Conservation (phyloP, 30 jellyfish, hydroid and myxozoan species). For the Catostylus mosaicus region DNA sequence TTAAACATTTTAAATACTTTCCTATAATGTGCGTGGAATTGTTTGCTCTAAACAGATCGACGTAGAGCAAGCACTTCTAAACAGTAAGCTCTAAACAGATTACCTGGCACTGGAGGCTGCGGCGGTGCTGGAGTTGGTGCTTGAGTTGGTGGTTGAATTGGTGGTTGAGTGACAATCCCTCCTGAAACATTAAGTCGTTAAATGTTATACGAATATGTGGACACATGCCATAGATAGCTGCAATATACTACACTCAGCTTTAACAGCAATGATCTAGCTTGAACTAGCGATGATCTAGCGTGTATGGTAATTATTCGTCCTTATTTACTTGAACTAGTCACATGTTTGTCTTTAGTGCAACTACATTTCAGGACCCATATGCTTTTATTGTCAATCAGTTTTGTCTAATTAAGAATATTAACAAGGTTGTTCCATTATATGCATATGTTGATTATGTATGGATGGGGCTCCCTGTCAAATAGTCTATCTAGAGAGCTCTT, state of each 20-base stretch:
- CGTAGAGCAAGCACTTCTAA: not conserved
- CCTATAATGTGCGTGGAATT: not conserved
- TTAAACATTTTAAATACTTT: not conserved
- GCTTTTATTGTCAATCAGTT: too few species aligned
- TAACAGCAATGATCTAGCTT: too few species aligned
- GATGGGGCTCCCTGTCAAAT: too few species aligned
- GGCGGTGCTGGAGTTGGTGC: slow-evolving; percentile 28
- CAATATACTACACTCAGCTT: too few species aligned
- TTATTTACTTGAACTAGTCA: not conserved
- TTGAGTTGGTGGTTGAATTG: slow-evolving; percentile 35
- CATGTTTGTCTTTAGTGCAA: not conserved
- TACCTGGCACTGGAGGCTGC: not conserved
- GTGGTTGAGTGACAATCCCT: not conserved
- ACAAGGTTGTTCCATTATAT: too few species aligned
- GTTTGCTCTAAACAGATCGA: not conserved
- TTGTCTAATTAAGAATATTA: too few species aligned
- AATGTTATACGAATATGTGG: not conserved
- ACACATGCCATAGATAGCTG: not conserved
- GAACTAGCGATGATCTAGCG: not conserved
- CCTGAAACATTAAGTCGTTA: not conserved
- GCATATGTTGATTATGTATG: too few species aligned
- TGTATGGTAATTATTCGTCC: not conserved
- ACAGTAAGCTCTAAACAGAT: not conserved
- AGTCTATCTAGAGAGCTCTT: too few species aligned
- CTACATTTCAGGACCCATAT: not conserved